Conservation (phyloP, 1,140 invertebrate genomes). For the Asobara japonica region DNA sequence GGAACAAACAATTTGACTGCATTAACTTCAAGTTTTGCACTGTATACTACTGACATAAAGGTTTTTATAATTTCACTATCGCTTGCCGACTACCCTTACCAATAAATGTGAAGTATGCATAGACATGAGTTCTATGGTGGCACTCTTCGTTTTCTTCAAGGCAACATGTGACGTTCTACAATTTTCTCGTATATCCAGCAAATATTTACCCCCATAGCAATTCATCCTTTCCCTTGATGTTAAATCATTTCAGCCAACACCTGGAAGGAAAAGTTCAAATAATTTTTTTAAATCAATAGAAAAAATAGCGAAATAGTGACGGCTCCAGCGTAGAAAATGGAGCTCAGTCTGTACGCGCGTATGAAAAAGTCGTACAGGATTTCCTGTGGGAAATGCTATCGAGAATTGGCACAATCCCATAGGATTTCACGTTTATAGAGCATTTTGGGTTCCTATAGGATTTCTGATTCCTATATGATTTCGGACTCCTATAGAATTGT, state of each 20-base stretch:
- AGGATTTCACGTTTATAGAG: no score
- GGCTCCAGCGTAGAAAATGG: not conserved
- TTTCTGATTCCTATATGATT: no score
- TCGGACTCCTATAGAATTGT: no score
- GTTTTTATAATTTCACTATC: not conserved
- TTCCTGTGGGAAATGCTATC: no score
- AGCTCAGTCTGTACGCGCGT: no score
- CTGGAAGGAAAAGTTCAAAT: not conserved
- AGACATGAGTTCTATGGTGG: slow-evolving; percentile 10
- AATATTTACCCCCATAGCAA: slow-evolving; percentile 32
- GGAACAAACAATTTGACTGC: no score
- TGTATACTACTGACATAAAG: not conserved
- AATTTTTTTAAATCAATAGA: not conserved
- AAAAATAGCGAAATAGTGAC: not conserved
- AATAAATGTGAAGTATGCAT: slow-evolving; percentile 15
- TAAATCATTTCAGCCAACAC: not conserved
- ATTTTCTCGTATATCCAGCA: slow-evolving; percentile 37
- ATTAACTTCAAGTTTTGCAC: no score
- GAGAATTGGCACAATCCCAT: no score
- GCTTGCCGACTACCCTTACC: not conserved
- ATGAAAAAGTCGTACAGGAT: no score
- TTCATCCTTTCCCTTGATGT: slow-evolving; percentile 7
- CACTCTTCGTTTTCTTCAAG: slow-evolving; percentile 24
- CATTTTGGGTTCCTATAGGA: no score
- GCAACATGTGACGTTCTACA: slow-evolving; percentile 33